Conservation (phyloP, 2,797 vertebrate species). For the Falco biarmicus region DNA sequence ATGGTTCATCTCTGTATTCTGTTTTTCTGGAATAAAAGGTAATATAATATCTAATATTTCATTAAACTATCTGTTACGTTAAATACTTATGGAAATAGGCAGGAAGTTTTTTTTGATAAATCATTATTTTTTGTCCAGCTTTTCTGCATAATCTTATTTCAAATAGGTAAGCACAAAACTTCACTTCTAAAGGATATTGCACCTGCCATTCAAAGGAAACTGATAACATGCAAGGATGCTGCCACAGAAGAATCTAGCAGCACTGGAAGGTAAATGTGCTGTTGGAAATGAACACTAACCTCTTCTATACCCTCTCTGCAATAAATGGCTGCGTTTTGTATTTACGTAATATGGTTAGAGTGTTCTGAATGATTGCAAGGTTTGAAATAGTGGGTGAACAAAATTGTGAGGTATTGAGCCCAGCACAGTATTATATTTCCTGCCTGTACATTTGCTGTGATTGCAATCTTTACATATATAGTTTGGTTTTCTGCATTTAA, state of each 20-base stretch:
- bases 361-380: not conserved
- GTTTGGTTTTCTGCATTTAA: not conserved
- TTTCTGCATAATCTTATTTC: not conserved
- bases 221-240: slow-evolving; percentile 75
- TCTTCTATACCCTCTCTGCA: not conserved
- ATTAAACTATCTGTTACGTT: not conserved
- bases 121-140: not conserved
- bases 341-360: not conserved
- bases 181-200: slow-evolving; percentile 78
- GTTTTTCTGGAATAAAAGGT: not conserved
- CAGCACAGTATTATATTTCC: not conserved
- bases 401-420: not conserved
- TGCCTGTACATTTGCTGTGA: not conserved
- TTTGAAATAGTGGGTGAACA: not conserved
- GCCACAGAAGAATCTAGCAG: slow-evolving; percentile 70
- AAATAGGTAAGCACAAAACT: slow-evolving; percentile 76
- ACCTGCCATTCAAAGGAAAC: slow-evolving; percentile 78
- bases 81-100: not conserved
- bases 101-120: not conserved
- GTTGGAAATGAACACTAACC: not conserved
- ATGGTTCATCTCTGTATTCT: not conserved
- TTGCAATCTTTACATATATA: not conserved
- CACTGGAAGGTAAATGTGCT: slow-evolving; percentile 80
- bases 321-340: not conserved
- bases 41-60: not conserved